Evolutionary conservation across 2,888 invertebrate species (phyloP), one percentile per base, ranked within the genome.

Genomic region (Augiades crinisus): DNA sequence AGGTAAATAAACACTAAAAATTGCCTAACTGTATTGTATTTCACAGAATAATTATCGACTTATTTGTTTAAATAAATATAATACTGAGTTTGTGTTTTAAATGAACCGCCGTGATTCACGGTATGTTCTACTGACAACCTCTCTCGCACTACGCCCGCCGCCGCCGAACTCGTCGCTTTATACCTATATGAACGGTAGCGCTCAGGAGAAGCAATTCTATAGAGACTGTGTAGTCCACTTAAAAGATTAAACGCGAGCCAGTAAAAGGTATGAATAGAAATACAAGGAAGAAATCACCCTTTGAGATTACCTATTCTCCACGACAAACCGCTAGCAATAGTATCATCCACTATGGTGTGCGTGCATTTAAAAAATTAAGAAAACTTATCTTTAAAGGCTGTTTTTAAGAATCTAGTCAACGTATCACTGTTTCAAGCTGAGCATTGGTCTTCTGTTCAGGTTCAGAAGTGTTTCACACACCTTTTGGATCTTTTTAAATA

Each of bases 81-180:
- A 10, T 37, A 37, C 12, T 37, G 36, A 12, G 12, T 37, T n/a
- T 12, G 6, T 38, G 22, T 13, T 40, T 40, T 16, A 41, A 41
- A 47, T 21, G 38, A 27, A 41, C 24, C 34, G 16, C 34, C 47
- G 47, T 55, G 60, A 60, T 58, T 61, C 62, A 61, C 66, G 59
- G 65, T 70, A 58, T 63, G 70, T 63, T 55, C 70, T 59, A 63
- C 55, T 60, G 72, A 62, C 62, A 58, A 78, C 50, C 67, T 62
- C 60, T 52, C 60, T 67, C 64, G 64, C 72, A 81, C 81, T 84
- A 80, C 81, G 76, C 73, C 73, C 77, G 78, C 70, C 71, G 70
- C 74, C 67, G 71, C 67, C 64, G 58, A 63, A 65, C 72, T 69
- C 67, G 62, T 64, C 60, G 65, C 76, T 81, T 83, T 86, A 81